A percentile compares a stretch with the other conserved stretches of the same genome.
Evolutionary conservation across 1,140 invertebrate genomes (phyloP).

Genomic region (Drosophila biarmipes): DNA sequence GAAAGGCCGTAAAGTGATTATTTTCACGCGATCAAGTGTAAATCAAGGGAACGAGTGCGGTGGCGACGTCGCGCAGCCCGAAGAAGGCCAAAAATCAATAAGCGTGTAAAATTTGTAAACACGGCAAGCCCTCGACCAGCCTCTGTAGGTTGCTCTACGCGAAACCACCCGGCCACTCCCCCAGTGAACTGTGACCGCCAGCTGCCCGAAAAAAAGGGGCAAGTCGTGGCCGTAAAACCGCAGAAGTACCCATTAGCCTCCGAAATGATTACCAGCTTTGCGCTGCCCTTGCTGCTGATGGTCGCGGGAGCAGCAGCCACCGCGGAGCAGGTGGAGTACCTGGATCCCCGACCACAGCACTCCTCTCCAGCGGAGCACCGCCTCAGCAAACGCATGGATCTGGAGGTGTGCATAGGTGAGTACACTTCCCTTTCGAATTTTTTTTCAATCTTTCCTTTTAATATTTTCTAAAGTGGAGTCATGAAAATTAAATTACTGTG

Average conservation of each 20-base stretch:
- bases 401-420: constrained; percentile 80
- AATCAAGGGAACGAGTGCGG: constrained; percentile 1
- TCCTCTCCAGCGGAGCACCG: constrained; percentile 49
- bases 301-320: constrained; percentile 34
- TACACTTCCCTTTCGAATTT: too few relatives aligned
- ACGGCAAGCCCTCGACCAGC: constrained; percentile 66
- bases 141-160: constrained; percentile 1
- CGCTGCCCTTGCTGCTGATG: constrained; percentile 22
- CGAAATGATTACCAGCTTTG: constrained; percentile 44
- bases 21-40: constrained; percentile 11
- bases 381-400: constrained; percentile 78
- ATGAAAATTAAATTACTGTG: too few relatives aligned
- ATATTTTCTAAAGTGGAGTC: too few relatives aligned
- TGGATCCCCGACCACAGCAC: constrained; percentile 10
- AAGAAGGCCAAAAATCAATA: constrained; percentile 68
- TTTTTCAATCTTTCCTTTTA: too few relatives aligned
- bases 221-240: constrained; percentile 22
- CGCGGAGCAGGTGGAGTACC: constrained; percentile 59
- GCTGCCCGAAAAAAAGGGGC: constrained; percentile 18
- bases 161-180: constrained; percentile 3
- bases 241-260: constrained; percentile 39
- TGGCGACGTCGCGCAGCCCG: constrained; percentile 17
- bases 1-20: constrained; percentile 4
- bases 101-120: constrained; percentile 77
- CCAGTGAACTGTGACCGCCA: constrained; percentile 55